Base-by-base conservation (phyloP, 2,113 vertebrate genomes). In the Ammospiza caudacuta region DNA sequence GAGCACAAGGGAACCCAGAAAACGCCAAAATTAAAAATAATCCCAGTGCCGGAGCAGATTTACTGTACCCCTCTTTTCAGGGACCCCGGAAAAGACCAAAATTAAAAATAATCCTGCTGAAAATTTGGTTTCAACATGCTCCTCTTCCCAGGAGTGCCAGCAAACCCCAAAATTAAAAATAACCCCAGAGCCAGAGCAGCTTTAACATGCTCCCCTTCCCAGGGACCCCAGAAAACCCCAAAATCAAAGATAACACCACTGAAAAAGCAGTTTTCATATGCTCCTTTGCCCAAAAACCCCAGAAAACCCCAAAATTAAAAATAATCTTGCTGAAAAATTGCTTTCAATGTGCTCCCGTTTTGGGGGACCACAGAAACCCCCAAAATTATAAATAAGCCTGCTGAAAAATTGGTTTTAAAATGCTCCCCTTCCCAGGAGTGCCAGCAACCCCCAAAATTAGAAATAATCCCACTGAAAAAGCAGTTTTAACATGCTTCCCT, bases 401-500 rank as follows among this genome's bases (percentile, higher is more conserved):
- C 5, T 51, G 22, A 27, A 15, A 51, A 8, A 12, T 6, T 1
- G 0, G 3, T 2, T 46, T 75, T 58, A 17, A 5, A 0, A 0
- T 9, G 1, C 4, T 14, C 4, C 52, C 4, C 23, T 33, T 1
- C 3, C 4, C 0, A 2, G 19, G 3, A 2, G 11, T 3, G 4
- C 17, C 29, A 73, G 17, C 41, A 3, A 75, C 0, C 3, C 14
- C 29, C 22, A 15, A 49, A 55, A 33, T 33, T 55, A 21, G 21
- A 55, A 33, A 57, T 33, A 22, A 52, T 23, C 49, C 28, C 6
- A 18, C 8, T 24, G 22, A 33, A 4, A 54, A 3, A 9, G 5
- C 2, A 6, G 1, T 6, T 73, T 55, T 15, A 15, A 10, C 0
- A 0, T 15, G 2, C 5, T n/a, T 2, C 7, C 4, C 5, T 41